Evolutionary conservation across 2,888 invertebrate genomes (phyloP).

Genomic region (Eudiplozoon nipponicum): DNA sequence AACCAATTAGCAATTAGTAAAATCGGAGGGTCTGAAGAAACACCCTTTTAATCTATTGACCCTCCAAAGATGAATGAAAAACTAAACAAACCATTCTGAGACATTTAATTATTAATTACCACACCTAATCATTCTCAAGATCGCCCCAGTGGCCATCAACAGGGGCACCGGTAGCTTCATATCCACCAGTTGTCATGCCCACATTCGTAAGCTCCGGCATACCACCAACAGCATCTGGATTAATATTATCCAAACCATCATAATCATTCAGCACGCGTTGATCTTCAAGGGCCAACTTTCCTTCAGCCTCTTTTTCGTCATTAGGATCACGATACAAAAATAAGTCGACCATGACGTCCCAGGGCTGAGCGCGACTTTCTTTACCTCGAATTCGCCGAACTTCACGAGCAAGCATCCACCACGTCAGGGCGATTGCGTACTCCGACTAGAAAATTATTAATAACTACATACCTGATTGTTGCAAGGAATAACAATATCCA

Average conservation of each 20-base stretch:
- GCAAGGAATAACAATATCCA: slow-evolving; percentile 92
- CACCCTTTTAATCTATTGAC: too few relatives aligned
- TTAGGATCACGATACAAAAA: slow-evolving; percentile 99
- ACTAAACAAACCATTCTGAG: too few relatives aligned
- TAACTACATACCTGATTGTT: slow-evolving; percentile 51
- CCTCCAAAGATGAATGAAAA: too few relatives aligned
- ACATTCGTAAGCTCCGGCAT: too few relatives aligned
- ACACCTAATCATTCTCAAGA: too few relatives aligned
- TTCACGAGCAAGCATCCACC: slow-evolving; percentile 91
- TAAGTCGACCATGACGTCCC: slow-evolving; percentile 87
- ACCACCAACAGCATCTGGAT: not conserved
- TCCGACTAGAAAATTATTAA: not conserved
- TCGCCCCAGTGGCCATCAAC: too few relatives aligned
- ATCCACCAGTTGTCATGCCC: too few relatives aligned
- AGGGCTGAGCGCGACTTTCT: slow-evolving; percentile 57
- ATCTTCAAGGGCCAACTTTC: not conserved
- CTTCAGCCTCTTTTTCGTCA: slow-evolving; percentile 33
- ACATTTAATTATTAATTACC: too few relatives aligned
- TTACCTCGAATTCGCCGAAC: slow-evolving; percentile 59
- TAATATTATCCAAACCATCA: not conserved
- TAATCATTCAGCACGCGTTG: not conserved
- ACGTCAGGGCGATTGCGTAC: slow-evolving; percentile 85
- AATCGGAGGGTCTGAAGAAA: too few relatives aligned
- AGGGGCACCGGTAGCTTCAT: too few relatives aligned
- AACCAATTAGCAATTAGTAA: too few relatives aligned